phyloP scores from a whole-genome alignment of 2,888 invertebrate genomes.

The Tigriopus californicus region DNA sequence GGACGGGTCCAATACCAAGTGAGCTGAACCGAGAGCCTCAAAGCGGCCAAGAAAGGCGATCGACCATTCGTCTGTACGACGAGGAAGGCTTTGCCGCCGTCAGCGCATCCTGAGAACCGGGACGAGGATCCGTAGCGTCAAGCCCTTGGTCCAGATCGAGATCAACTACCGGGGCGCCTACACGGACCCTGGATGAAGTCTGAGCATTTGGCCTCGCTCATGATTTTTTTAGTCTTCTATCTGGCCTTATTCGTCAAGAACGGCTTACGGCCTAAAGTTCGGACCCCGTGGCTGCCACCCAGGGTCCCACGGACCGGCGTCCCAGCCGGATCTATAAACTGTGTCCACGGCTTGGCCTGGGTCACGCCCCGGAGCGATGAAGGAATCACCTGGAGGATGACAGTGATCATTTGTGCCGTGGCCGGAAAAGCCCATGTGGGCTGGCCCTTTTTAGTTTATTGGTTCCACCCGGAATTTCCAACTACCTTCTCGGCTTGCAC shows the following conservation, averaged over 20 bases:
- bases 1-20: conserved; percentile 7
- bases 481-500: too few species aligned
- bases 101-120: background rate
- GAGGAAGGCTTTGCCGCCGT: background rate
- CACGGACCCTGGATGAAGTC: conserved; percentile 12
- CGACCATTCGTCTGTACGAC: background rate
- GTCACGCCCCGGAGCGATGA: too few species aligned
- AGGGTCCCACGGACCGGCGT: too few species aligned
- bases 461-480: too few species aligned
- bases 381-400: too few species aligned
- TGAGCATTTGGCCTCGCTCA: background rate
- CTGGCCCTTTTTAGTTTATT: too few species aligned
- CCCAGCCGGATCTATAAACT: too few species aligned
- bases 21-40: background rate
- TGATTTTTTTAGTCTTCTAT: conserved; percentile 3
- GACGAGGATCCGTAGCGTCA: background rate
- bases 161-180: conserved; percentile 1
- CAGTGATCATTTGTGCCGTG: too few species aligned
- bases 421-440: too few species aligned
- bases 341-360: too few species aligned
- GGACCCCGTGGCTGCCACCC: too few species aligned
- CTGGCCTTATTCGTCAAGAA: background rate
- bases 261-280: conserved; percentile 6
- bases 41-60: background rate
- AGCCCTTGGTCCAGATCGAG: background rate